Percentiles rank a stretch among this genome's conserved stretches.
Evolutionary conservation across 1,140 invertebrate genomes (phyloP).

Genomic region (Bemisia tabaci): DNA sequence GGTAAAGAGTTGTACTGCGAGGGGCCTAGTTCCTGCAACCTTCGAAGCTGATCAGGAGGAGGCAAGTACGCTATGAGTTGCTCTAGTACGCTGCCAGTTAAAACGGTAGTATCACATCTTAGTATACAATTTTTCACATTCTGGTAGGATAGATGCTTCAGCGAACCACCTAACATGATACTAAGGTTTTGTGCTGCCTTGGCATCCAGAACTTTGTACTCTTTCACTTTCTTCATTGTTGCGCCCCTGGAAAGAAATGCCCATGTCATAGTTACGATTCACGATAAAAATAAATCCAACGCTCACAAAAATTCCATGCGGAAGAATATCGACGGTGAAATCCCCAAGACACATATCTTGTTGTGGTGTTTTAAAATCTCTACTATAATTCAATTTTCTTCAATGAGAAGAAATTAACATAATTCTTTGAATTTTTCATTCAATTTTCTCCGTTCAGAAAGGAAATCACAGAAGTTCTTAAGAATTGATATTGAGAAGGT

Average conservation of each 20-base stretch:
- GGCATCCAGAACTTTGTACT: slow-evolving; percentile 77
- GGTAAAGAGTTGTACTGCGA: slow-evolving; percentile 66
- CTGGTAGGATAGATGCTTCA: slow-evolving; percentile 78
- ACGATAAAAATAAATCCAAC: no score
- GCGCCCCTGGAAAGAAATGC: slow-evolving; percentile 34
- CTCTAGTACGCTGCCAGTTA: slow-evolving; percentile 68
- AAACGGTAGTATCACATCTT: slow-evolving; percentile 67
- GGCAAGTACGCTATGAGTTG: slow-evolving; percentile 80
- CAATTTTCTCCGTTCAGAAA: no score
- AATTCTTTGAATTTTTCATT: no score
- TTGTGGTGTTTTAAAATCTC: not conserved
- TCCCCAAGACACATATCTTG: not conserved
- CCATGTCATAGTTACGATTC: not conserved
- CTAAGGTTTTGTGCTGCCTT: slow-evolving; percentile 93
- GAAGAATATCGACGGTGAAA: not conserved
- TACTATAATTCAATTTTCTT: not conserved
- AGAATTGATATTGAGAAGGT: no score
- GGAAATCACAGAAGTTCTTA: no score
- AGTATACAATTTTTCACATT: slow-evolving; percentile 74
- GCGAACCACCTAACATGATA: slow-evolving; percentile 73
- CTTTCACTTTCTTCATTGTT: slow-evolving; percentile 72
- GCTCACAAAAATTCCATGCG: no score
- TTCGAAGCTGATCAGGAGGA: slow-evolving; percentile 71
- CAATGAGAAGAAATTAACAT: no score
- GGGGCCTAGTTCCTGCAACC: slow-evolving; percentile 62